Evolutionary conservation across 92 coral and sea anemone species (phyloP).

Genomic region (Palythoa caribaeorum): DNA sequence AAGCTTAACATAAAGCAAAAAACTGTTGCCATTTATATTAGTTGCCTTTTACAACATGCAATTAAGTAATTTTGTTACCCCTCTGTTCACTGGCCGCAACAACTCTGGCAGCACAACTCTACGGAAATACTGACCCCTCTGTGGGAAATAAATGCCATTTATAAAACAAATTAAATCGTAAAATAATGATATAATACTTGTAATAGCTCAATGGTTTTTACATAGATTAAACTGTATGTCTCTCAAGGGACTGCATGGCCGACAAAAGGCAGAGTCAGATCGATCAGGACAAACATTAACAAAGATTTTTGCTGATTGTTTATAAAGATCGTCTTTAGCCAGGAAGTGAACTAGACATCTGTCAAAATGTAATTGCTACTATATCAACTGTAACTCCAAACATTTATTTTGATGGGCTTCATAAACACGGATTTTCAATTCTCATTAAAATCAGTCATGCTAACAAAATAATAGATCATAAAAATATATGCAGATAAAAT

Average conservation of each 20-base stretch:
- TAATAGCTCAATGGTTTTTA: neutral
- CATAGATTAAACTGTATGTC: neutral
- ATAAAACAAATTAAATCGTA: neutral
- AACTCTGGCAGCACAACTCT: constrained; percentile 26
- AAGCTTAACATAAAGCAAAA: neutral
- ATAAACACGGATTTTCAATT: constrained; percentile 3
- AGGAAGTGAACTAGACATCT: too few relatives aligned
- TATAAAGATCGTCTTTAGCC: too few relatives aligned
- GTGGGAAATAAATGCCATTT: constrained; percentile 1
- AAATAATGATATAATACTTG: neutral
- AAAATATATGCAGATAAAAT: too few relatives aligned
- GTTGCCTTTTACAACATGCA: neutral
- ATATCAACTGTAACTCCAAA: neutral
- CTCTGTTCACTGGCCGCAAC: constrained; percentile 18
- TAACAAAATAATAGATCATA: too few relatives aligned
- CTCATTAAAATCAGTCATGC: too few relatives aligned
- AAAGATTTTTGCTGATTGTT: too few relatives aligned
- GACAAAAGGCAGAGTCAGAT: too few relatives aligned
- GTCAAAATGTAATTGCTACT: neutral
- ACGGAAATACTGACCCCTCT: constrained; percentile 16
- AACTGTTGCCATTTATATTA: neutral
- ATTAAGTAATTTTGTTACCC: neutral
- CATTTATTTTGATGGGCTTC: constrained; percentile 1
- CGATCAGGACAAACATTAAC: too few relatives aligned
- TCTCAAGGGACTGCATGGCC: too few relatives aligned